Conservation (phyloP, 1,140 invertebrate genomes). For the Hydropsyche tenuis region DNA sequence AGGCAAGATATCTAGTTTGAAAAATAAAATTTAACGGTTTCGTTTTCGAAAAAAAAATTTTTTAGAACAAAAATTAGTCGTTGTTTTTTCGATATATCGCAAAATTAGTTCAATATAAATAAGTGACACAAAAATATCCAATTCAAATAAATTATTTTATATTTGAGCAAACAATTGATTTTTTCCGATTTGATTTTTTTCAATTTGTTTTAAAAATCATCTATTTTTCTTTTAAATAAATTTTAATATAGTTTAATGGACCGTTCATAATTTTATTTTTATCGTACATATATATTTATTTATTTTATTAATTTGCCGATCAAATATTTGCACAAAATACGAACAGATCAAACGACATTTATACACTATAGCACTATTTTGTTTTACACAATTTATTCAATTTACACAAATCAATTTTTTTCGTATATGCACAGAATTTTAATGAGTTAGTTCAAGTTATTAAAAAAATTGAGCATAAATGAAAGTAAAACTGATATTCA, state of each 20-base stretch:
- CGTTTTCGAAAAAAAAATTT: not conserved
- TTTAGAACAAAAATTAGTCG: not conserved
- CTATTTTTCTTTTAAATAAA: slow-evolving; percentile 4
- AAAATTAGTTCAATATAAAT: no score
- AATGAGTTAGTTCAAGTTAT: no score
- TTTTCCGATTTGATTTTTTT: not conserved
- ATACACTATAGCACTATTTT: slow-evolving; percentile 20
- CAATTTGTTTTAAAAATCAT: slow-evolving; percentile 2
- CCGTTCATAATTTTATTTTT: not conserved
- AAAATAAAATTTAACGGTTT: not conserved
- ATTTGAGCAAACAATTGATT: slow-evolving; percentile 8
- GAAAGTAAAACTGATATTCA: no score
- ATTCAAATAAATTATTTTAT: not conserved
- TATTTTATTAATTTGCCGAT: slow-evolving; percentile 1
- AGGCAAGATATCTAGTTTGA: not conserved
- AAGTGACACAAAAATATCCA: no score
- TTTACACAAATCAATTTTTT: slow-evolving; percentile 4
- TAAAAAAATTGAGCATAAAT: no score
- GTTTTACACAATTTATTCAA: slow-evolving; percentile 7
- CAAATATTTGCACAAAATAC: slow-evolving; percentile 20
- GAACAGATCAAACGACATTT: slow-evolving; percentile 21
- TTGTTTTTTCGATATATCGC: slow-evolving; percentile 4
- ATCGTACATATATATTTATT: not conserved
- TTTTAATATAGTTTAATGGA: slow-evolving; percentile 3
- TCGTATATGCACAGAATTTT: no score